Evolutionary conservation across 35 echinoderm and acorn worm genomes (phyloP).

Genomic region (Heliocidaris erythrogramma): DNA sequence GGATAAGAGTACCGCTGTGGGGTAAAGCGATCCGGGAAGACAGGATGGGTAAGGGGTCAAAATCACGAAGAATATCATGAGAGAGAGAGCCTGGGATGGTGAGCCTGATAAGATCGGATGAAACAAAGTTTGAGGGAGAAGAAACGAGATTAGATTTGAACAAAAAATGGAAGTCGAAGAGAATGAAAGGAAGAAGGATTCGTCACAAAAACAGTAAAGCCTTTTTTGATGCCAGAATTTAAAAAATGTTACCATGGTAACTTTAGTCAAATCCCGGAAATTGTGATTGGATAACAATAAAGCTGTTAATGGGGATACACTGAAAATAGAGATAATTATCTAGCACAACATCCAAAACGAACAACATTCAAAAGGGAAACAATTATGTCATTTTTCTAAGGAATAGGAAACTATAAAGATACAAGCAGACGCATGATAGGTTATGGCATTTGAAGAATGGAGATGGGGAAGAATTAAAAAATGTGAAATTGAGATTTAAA

Average conservation of each 20-base stretch:
- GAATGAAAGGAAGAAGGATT: not conserved
- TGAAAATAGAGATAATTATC: too few species aligned
- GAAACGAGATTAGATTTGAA: not conserved
- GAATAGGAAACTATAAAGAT: too few species aligned
- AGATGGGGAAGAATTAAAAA: too few species aligned
- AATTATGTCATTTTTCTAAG: too few species aligned
- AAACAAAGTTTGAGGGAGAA: not conserved
- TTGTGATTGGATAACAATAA: too few species aligned
- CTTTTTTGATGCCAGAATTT: not conserved
- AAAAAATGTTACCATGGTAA: not conserved
- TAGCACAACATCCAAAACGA: too few species aligned
- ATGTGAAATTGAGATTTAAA: too few species aligned
- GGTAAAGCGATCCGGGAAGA: not conserved
- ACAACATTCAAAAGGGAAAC: too few species aligned
- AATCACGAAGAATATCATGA: not conserved
- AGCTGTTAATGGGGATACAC: too few species aligned
- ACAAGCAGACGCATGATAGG: too few species aligned
- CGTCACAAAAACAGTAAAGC: too few species aligned
- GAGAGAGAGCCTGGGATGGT: not conserved
- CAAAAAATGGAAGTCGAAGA: not conserved
- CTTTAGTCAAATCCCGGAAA: not conserved
- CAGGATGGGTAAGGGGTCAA: not conserved
- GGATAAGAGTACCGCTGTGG: slow-evolving; percentile 23
- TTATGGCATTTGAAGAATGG: too few species aligned
- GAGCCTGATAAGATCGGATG: not conserved